Base-by-base conservation (phyloP, 2,888 invertebrate species). In the Physocephala rufipes region DNA sequence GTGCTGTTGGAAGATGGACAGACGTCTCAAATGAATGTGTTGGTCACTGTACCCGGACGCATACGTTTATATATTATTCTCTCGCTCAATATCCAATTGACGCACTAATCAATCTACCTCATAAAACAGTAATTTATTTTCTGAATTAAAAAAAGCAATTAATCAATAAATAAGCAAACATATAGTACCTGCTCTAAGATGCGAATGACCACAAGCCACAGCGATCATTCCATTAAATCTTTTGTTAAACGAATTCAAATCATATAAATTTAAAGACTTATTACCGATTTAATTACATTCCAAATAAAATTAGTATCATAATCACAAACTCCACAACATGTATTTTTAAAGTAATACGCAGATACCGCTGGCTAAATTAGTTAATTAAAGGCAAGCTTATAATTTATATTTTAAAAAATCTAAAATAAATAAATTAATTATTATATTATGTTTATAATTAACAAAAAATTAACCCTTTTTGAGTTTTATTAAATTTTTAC, bases 121-220 rank as follows among this genome's bases (percentile, higher is more conserved):
- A 58, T 43, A 36, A 36, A 36, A 36, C 36, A 36, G 9, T 36
- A 36, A 36, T 36, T 36, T n/a, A n/a, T 21, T 53, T 53, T 53
- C 15, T 12, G 3, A 24, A 58, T 24, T 28, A 16, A 26, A 28
- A 58, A 24, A 26, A 26, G 28, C 58, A 55, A 55, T 4, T 15
- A 21, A 55, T 55, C 58, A 61, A 30, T 61, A 36, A 61, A 61
- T 30, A 36, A 47, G 26, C 63, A 67, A 67, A 58, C 58, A 67
- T 45, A 58, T 24, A 55, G 67, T 67, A 67, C 67, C 67, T 67
- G 67, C 26, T 67, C 58, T 45, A 16, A n/a, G 36, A 36, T 36
- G 45, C 19, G 36, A 65, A n/a, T 66, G 55, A 55, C 55, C 21
- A 24, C 53, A n/a, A n/a, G n/a, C 53, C 4, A 19, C 24, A n/a